Conservation (phyloP, 2,888 invertebrate species). For the Tetropium fuscum region DNA sequence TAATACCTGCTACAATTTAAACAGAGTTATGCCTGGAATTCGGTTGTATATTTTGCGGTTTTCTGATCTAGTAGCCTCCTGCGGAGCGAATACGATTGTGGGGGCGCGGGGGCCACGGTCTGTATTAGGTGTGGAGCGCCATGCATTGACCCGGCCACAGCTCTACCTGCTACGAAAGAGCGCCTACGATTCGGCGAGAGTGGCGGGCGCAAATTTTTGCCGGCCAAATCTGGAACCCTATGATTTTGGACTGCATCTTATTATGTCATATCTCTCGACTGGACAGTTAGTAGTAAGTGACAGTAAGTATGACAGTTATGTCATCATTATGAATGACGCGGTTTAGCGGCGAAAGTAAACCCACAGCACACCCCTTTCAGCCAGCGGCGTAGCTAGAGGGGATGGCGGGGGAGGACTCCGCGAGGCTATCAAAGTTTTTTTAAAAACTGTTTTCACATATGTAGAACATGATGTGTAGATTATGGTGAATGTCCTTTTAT, state of each 20-base stretch:
- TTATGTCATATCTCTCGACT: neutral
- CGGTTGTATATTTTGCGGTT: conserved; percentile 23
- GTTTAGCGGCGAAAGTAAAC: neutral
- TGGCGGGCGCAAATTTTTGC: conserved; percentile 3
- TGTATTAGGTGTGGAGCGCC: conserved; percentile 43
- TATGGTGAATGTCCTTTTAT: too few relatives aligned
- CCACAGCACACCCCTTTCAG: too few relatives aligned
- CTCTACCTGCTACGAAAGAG: conserved; percentile 36
- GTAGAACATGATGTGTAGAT: too few relatives aligned
- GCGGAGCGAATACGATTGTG: conserved; percentile 18
- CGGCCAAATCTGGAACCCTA: neutral
- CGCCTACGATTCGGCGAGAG: conserved; percentile 27
- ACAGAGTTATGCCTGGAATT: conserved; percentile 18
- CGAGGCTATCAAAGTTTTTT: too few relatives aligned
- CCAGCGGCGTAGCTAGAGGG: too few relatives aligned
- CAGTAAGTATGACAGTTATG: too few relatives aligned
- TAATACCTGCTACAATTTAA: conserved; percentile 17
- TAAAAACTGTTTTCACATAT: too few relatives aligned
- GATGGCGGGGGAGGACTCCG: too few relatives aligned
- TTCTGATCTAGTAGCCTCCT: conserved; percentile 15
- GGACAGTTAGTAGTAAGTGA: neutral
- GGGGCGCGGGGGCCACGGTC: conserved; percentile 33
- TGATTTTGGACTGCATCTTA: too few relatives aligned
- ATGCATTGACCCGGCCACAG: conserved; percentile 49
- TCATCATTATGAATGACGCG: too few relatives aligned